A percentile compares a stretch with the other conserved stretches of the same genome.
Conservation (phyloP, 2,888 invertebrate genomes). For the Limnephilus marmoratus region DNA sequence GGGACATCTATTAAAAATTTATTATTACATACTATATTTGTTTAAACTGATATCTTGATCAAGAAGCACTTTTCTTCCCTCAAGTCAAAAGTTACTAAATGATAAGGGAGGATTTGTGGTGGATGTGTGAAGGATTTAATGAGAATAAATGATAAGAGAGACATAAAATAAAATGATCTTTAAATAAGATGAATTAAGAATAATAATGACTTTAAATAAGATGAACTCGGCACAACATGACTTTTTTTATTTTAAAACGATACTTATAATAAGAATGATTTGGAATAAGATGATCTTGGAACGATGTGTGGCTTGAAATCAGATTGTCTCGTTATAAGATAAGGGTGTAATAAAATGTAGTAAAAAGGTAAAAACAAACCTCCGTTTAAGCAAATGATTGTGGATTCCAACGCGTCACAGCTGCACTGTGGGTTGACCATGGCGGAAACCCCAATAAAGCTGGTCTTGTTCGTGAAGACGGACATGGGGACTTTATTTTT, state of each 20-base stretch:
- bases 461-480: conserved; percentile 95
- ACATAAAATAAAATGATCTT: neutral
- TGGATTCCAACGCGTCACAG: conserved; percentile 78
- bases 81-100: neutral
- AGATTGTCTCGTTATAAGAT: neutral
- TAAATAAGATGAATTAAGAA: neutral
- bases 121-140: neutral
- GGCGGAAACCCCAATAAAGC: conserved; percentile 95
- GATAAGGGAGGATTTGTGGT: neutral
- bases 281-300: neutral
- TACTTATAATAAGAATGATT: neutral
- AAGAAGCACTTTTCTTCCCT: neutral
- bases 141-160: neutral
- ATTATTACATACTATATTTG: no score
- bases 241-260: neutral
- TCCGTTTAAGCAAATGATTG: conserved; percentile 85
- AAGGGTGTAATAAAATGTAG: neutral
- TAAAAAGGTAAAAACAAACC: conserved; percentile 74
- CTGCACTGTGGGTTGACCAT: conserved; percentile 88
- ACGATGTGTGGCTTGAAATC: neutral
- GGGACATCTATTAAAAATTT: no score
- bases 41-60: neutral
- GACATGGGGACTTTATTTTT: conserved; percentile 86
- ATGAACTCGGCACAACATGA: neutral
- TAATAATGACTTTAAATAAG: neutral